Percentiles rank a stretch among this genome's conserved stretches.
These are phyloP conservation scores for Spilogale gracilis DNA, from an alignment of 2,113 vertebrate species.

Conservation along the genomic window DNA sequence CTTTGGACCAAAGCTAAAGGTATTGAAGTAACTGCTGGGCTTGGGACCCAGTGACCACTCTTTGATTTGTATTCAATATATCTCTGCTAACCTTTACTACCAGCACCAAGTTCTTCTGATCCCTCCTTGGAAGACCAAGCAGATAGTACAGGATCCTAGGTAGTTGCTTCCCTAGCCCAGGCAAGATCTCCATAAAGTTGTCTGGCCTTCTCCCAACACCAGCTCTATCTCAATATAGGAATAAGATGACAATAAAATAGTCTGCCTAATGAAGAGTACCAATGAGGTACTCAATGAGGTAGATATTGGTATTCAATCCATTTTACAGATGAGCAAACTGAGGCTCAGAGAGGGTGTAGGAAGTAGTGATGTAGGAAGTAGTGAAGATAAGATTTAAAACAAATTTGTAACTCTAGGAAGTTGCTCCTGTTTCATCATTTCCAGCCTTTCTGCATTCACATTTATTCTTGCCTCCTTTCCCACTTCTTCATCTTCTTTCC, in stretches of 20 bases:
- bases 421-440: background rate
- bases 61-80: slow-evolving; percentile 8
- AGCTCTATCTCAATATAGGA: slow-evolving; percentile 19
- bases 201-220: background rate
- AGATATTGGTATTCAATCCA: slow-evolving; percentile 18
- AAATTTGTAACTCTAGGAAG: background rate
- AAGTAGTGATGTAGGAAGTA: background rate
- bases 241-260: background rate
- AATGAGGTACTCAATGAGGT: background rate
- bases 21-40: background rate
- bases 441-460: background rate
- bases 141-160: background rate
- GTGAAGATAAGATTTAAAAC: slow-evolving; percentile 4
- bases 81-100: background rate
- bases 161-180: background rate
- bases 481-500: background rate
- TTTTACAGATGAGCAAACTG: slow-evolving; percentile 59
- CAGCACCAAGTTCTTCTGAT: background rate
- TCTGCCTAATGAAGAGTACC: background rate
- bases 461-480: background rate
- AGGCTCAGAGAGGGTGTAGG: background rate
- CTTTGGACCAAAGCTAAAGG: slow-evolving; percentile 28
- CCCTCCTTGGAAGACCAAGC: background rate
- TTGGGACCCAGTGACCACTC: background rate
- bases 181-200: background rate